Conservation (phyloP, 1,140 invertebrate species). For the Zophobas atratus region DNA sequence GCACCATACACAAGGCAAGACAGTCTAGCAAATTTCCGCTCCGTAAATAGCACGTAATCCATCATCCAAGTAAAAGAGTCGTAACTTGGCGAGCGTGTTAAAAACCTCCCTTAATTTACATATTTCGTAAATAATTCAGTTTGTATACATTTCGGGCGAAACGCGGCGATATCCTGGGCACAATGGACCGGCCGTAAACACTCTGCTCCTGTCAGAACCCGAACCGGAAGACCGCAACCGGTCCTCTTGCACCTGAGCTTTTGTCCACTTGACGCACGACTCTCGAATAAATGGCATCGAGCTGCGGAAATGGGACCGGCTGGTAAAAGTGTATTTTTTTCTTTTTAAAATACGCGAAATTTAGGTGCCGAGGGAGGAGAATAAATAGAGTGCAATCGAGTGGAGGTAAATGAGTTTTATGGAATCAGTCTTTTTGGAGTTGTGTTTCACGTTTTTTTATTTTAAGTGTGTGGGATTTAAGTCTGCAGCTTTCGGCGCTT, state of each 20-base stretch:
- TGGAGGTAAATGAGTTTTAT: too few relatives aligned
- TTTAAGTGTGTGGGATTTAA: too few relatives aligned
- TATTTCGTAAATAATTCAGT: constrained; percentile 57
- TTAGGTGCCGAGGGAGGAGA: neutral
- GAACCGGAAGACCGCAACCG: constrained; percentile 2
- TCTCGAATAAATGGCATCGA: neutral
- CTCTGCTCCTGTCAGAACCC: constrained; percentile 7
- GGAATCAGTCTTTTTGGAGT: too few relatives aligned
- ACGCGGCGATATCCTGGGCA: constrained; percentile 45
- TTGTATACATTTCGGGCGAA: neutral
- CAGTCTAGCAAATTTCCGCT: constrained; percentile 54
- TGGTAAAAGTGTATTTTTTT: constrained; percentile 12
- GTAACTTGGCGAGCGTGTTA: constrained; percentile 56
- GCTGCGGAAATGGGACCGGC: constrained; percentile 3
- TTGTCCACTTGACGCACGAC: constrained; percentile 10
- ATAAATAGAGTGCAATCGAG: too few relatives aligned
- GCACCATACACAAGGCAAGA: constrained; percentile 15
- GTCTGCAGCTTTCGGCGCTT: too few relatives aligned
- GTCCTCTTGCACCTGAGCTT: constrained; percentile 18
- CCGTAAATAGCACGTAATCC: constrained; percentile 54
- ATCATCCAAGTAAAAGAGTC: constrained; percentile 58
- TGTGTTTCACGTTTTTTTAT: too few relatives aligned
- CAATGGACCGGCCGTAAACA: constrained; percentile 40
- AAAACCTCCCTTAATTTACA: constrained; percentile 56
- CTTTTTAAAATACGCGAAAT: neutral